Base-by-base conservation (phyloP, 2,888 invertebrate species). In the Amphipyra tragopoginis region DNA sequence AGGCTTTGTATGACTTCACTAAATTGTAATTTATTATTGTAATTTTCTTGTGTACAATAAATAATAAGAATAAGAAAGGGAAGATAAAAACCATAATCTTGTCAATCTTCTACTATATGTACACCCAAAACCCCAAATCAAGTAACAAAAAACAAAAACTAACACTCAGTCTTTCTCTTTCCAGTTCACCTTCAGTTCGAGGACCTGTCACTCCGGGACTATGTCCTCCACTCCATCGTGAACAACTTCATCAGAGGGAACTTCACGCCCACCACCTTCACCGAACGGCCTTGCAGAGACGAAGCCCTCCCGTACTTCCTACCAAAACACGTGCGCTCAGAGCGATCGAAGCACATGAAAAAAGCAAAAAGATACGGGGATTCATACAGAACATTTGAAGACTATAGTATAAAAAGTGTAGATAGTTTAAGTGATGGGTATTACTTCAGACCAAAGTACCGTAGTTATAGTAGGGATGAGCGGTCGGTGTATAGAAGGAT, bases 111-210 rank as follows among this genome's bases (percentile, higher is more conserved):
- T 13, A 34, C 4, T n/a, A n/a, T n/a, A n/a, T 4, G 2, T 39
- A 13, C 39, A 13, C 9, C 34, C 33, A 9, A 11, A 34, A 14
- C 29, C 29, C 29, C 29, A 29, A 29, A 5, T 29, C 29, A 5
- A 4, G 1, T 7, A 6, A 14, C 2, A 34, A 0, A 29, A 26
- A 26, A 0, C n/a, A 6, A 14, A 33, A 36, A 13, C 3, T 53
- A 76, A 63, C 56, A 15, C 4, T 7, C 11, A 39, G 2, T 76
- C 47, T 81, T 71, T 83, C 62, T 86, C 65, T 85, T 91, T 89
- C 7, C 93, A 94, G 94, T 94, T 39, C 90, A 90, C 69, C 90
- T 94, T 1, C 90, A 89, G 48, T 89, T 87, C 76, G 87, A 88
- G 53, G 92, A 89, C 21, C 29, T 75, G 8, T 71, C 80, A 0